phyloP scores from a whole-genome alignment of 2,888 invertebrate species.

The Drosophila eohydei region DNA sequence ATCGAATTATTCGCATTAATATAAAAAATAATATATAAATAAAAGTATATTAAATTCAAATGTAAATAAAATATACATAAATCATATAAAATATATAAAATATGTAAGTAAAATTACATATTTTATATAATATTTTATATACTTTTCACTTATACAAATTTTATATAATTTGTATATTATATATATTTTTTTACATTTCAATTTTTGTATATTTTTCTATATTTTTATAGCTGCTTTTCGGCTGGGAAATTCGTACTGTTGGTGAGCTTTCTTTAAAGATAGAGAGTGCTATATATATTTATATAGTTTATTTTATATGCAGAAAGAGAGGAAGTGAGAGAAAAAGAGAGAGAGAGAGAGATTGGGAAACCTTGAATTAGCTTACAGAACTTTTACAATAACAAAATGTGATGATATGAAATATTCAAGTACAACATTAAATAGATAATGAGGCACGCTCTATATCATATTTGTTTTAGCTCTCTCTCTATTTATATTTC shows the following conservation, averaged over 20 bases:
- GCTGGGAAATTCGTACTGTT: neutral
- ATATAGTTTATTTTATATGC: neutral
- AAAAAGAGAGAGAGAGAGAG: neutral
- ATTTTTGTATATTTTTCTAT: neutral
- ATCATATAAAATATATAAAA: neutral
- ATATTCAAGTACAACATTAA: constrained; percentile 28
- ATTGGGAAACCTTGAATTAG: constrained; percentile 62
- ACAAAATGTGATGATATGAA: constrained; percentile 44
- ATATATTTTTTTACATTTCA: neutral
- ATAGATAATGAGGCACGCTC: constrained; percentile 23
- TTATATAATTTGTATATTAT: neutral
- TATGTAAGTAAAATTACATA: neutral
- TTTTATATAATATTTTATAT: too few species aligned
- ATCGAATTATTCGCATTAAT: neutral
- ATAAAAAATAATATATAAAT: neutral
- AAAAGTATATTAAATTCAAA: neutral
- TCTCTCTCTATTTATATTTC: neutral
- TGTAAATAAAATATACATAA: neutral
- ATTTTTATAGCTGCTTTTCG: neutral
- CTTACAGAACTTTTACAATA: constrained; percentile 52
- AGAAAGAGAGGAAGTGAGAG: neutral
- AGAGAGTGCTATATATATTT: neutral
- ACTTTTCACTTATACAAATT: too few species aligned
- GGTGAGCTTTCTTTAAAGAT: neutral
- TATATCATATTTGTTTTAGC: neutral